These are phyloP conservation scores for Podarcis cretensis DNA, from an alignment of 2,113 vertebrate genomes.

Conservation along the genomic window DNA sequence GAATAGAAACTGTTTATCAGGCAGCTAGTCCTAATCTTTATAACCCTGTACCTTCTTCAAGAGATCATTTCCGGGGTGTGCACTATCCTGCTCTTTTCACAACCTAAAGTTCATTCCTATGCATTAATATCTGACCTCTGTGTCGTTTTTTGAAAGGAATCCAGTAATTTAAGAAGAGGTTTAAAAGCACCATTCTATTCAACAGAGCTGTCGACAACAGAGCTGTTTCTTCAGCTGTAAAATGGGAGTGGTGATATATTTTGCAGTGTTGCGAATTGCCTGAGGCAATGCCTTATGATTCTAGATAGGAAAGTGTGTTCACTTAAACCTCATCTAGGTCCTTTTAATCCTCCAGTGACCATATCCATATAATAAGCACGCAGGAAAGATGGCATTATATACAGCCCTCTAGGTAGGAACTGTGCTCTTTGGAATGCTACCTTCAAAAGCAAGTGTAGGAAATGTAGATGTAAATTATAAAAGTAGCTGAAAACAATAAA, in stretches of 20 bases:
- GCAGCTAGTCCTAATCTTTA: too few relatives aligned
- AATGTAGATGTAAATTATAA: neutral
- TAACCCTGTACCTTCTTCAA: too few relatives aligned
- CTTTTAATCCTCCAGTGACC: neutral
- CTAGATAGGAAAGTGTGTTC: neutral
- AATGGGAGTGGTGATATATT: too few relatives aligned
- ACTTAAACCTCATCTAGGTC: neutral
- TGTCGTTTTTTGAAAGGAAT: neutral
- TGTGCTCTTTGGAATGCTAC: neutral
- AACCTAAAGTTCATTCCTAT: too few relatives aligned
- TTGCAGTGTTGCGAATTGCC: neutral
- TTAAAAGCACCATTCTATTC: too few relatives aligned
- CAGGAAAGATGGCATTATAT: neutral
- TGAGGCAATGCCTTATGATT: neutral
- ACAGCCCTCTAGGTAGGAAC: neutral
- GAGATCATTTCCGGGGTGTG: too few relatives aligned
- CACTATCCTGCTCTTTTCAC: neutral
- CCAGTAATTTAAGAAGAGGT: too few relatives aligned
- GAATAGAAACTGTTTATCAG: too few relatives aligned
- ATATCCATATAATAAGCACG: neutral
- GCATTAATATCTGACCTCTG: neutral
- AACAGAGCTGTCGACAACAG: too few relatives aligned
- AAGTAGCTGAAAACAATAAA: neutral
- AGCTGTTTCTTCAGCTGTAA: too few relatives aligned
- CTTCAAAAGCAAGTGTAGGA: neutral